Base-by-base conservation (phyloP, 2,888 invertebrate species). In the Cataglyphis altisquamis region DNA sequence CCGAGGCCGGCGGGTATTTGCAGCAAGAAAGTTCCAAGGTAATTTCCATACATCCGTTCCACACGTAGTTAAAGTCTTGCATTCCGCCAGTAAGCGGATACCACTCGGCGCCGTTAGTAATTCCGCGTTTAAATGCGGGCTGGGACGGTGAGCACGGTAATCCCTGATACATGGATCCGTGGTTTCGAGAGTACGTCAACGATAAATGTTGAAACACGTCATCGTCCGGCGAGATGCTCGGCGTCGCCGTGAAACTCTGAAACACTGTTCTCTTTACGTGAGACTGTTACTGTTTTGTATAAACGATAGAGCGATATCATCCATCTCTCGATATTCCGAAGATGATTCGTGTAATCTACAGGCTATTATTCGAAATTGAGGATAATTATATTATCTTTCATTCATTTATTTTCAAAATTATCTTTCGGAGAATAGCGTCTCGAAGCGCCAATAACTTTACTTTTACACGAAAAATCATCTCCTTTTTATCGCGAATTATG, bases 61-160 rank as follows among this genome's bases (percentile, higher is more conserved):
- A 97, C 18, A 98, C 96, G 95, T 99, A 99, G 95, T 99, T 99
- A 95, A 98, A 99, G 94, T 99, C 99, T 95, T 98, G 98, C 98
- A 98, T 98, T 32, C 98, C 98, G 80, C 98, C 98, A 96, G 97
- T 98, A 8, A 98, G 95, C 0, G 98, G 98, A 94, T 98, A 98
- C 98, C 98, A 98, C 80, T 97, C 98, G 0, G 99, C 99, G 5
- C 99, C 99, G 93, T 99, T 99, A 2, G 98, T 98, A 90, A 98
- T 98, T 12, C 99, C 99, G 94, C 98, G 97, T 92, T 97, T 96
- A 94, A 98, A 98, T 66, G 97, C 96, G 8, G 97, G 97, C 67
- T 96, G 96, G 10, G 97, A 97, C 12, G 97, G 96, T 93, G 97
- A 97, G 95, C 98, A 98, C 6, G 98, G 97, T 6, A 97, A 97